Evolutionary conservation across 2,113 vertebrate genomes (phyloP).

Genomic region (Otus sunia): DNA sequence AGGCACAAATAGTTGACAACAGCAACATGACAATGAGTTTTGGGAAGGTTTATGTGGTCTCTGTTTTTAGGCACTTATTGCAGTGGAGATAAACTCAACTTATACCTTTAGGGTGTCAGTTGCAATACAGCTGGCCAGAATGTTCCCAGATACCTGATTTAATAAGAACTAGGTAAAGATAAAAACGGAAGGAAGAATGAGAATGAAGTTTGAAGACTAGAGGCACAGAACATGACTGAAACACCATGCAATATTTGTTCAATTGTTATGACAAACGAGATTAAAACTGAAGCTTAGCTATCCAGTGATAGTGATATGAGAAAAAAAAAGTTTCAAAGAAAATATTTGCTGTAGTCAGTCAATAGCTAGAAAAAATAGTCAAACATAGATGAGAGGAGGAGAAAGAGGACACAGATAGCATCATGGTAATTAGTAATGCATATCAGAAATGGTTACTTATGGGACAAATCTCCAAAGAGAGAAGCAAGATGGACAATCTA

Average conservation of each 20-base stretch:
- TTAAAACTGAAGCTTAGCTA: background rate
- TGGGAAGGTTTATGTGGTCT: background rate
- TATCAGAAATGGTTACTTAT: background rate
- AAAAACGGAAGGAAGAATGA: background rate
- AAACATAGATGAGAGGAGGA: background rate
- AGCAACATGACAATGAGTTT: background rate
- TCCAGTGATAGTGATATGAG: background rate
- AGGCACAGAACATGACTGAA: background rate
- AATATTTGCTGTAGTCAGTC: background rate
- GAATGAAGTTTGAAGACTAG: background rate
- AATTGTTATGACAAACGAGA: background rate
- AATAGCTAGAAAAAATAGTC: background rate
- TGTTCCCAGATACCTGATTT: background rate
- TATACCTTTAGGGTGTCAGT: background rate
- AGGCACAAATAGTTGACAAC: background rate
- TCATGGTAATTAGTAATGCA: background rate
- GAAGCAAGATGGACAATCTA: background rate
- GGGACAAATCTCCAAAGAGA: background rate
- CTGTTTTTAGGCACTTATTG: background rate
- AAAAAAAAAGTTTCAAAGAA: background rate
- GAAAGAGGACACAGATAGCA: background rate
- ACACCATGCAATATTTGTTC: background rate
- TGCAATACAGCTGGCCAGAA: background rate
- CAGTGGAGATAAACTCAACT: background rate
- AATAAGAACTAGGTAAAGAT: conserved; percentile 6